Evolutionary conservation across 1,140 invertebrate species (phyloP).

Genomic region (Phenacoccus solenopsis): DNA sequence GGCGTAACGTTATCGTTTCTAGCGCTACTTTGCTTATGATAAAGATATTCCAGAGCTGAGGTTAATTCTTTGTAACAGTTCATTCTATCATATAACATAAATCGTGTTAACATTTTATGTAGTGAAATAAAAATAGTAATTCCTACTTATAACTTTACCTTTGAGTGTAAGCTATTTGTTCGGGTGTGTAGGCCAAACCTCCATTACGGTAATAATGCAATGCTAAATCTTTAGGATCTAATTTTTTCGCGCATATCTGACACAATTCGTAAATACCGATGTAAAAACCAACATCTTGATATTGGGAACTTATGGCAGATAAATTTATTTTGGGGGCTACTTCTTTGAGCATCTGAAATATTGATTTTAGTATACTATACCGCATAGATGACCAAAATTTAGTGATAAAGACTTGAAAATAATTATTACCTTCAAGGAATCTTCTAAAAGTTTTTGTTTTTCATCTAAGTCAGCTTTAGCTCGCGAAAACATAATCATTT

Average conservation of each 20-base stretch:
- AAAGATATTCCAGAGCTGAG: slow-evolving; percentile 62
- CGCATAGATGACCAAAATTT: too few relatives aligned
- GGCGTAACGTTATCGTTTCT: slow-evolving; percentile 11
- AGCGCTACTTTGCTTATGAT: slow-evolving; percentile 5
- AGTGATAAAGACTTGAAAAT: not conserved
- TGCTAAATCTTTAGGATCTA: slow-evolving; percentile 79
- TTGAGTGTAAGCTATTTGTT: slow-evolving; percentile 52
- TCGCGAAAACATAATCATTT: slow-evolving; percentile 70
- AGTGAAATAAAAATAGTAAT: not conserved
- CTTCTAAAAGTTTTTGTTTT: slow-evolving; percentile 19
- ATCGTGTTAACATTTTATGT: not conserved
- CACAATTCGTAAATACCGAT: slow-evolving; percentile 80
- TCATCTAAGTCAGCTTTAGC: slow-evolving; percentile 50
- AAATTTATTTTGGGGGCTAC: slow-evolving; percentile 69
- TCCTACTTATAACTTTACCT: slow-evolving; percentile 32
- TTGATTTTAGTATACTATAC: too few relatives aligned
- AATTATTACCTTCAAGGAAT: not conserved
- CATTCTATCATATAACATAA: slow-evolving; percentile 48
- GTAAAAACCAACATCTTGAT: slow-evolving; percentile 65
- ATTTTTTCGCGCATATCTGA: slow-evolving; percentile 63
- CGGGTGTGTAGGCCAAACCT: slow-evolving; percentile 62
- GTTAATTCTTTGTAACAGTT: slow-evolving; percentile 81
- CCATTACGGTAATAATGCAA: slow-evolving; percentile 77
- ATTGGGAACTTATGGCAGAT: slow-evolving; percentile 58
- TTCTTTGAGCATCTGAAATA: slow-evolving; percentile 60